A percentile compares a stretch with the other conserved stretches of the same genome.
These are phyloP conservation scores for Amblyopsis rosae DNA, from an alignment of 2,113 vertebrate species.

Conservation along the genomic window DNA sequence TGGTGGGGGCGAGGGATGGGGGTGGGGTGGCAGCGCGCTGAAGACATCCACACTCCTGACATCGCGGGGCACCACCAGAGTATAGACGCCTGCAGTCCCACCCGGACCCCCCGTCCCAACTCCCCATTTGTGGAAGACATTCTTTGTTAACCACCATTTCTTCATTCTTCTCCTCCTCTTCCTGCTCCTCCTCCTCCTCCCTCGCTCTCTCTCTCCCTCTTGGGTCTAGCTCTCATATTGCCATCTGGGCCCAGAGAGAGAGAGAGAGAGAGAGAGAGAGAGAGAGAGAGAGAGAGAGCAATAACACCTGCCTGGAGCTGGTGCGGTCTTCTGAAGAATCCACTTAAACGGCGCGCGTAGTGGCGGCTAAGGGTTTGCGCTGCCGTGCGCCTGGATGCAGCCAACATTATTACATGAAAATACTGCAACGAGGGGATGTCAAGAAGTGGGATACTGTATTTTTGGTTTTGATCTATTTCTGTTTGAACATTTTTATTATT, in stretches of 20 bases:
- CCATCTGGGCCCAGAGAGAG: conserved; percentile 2
- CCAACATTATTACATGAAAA: conserved; percentile 23
- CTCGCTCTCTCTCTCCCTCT: background rate
- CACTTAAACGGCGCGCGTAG: conserved; percentile 34
- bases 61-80: conserved; percentile 41
- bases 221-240: background rate
- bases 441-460: too few relatives aligned
- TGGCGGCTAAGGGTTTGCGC: conserved; percentile 15
- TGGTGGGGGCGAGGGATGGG: conserved; percentile 19
- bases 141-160: conserved; percentile 57
- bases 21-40: conserved; percentile 40
- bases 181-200: conserved; percentile 15
- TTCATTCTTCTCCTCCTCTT: background rate
- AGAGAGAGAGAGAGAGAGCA: background rate
- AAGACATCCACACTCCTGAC: conserved; percentile 53
- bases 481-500: too few relatives aligned
- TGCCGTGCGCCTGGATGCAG: conserved; percentile 4
- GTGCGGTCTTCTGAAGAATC: conserved; percentile 18
- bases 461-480: too few relatives aligned
- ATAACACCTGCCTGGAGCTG: conserved; percentile 11
- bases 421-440: background rate
- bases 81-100: conserved; percentile 45
- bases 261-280: background rate
- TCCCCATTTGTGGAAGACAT: conserved; percentile 51
- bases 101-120: conserved; percentile 40